Evolutionary conservation across 2,888 invertebrate species (phyloP), one percentile per base, ranked within the genome.

Genomic region (Belgica antarctica): DNA sequence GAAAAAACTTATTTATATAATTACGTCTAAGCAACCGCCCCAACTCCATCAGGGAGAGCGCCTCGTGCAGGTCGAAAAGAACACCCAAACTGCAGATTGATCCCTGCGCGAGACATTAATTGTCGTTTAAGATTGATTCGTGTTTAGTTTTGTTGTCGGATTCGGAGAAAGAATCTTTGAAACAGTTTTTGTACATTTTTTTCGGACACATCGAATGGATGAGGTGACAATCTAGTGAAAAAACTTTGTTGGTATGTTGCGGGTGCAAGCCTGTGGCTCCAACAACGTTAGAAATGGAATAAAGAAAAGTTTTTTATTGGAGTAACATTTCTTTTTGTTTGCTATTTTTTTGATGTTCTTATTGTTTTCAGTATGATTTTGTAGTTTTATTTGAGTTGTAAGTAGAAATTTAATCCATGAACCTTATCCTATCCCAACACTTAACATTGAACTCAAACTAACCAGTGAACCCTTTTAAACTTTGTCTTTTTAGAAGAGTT

Each of bases 401-500:
- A 46, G 46, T 46, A 46, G 46, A 46, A 34, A 7, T 34, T 34
- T 34, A 12, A 12, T 34, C 12, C 34, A 34, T 41, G 52, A 52
- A 52, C 3, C 22, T 52, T 41, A 10, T 52, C 52, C 52, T 52
- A 22, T 24, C n/a, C 24, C 24, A n/a, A 12, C 27, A 24, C 59
- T 59, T 59, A 59, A 27, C 15, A 52, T 52, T 4, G 5, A n/a
- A 5, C 25, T 27, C 5, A 59, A 59, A n/a, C n/a, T 4, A 25
- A 59, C 25, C 27, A 72, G 71, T 61, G 71, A 70, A 71, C 61
- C 34, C 71, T 47, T 47, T 72, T 73, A 57, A 72, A 70, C 77
- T 78, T 41, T n/a, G n/a, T n/a, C n/a, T n/a, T 84, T 84, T 74
- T 87, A 94, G 94, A 93, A 82, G 92, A 93, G 79, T 86, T 94